Evolutionary conservation across 92 coral and sea anemone genomes (phyloP).

Genomic region (Virgularia gustaviana): DNA sequence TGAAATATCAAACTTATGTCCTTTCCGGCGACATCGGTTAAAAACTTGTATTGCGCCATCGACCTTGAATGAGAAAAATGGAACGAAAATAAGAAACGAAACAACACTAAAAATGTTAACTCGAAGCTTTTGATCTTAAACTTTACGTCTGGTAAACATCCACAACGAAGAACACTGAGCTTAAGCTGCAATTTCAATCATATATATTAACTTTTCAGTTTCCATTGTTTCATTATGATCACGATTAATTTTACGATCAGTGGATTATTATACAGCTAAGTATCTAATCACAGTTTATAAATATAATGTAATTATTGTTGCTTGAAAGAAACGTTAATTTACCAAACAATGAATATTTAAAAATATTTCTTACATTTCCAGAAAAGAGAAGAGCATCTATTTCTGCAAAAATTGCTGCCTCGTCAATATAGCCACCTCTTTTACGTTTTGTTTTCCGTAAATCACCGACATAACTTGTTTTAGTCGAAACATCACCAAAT

Average conservation of each 20-base stretch:
- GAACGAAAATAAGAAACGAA: too few species aligned
- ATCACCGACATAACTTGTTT: not conserved
- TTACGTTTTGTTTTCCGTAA: not conserved
- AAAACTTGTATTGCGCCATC: constrained; percentile 79
- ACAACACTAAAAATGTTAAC: not conserved
- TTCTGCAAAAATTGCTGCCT: constrained; percentile 64
- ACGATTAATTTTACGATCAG: too few species aligned
- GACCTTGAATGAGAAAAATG: constrained; percentile 54
- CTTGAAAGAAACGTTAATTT: too few species aligned
- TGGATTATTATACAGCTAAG: too few species aligned
- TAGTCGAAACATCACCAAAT: not conserved
- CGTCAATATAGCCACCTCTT: constrained; percentile 16
- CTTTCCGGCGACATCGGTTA: constrained; percentile 79
- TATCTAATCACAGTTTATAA: too few species aligned
- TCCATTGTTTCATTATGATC: too few species aligned
- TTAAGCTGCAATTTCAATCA: too few species aligned
- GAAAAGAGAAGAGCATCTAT: constrained; percentile 80
- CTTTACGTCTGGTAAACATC: too few species aligned
- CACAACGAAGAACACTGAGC: too few species aligned
- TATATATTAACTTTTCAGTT: too few species aligned
- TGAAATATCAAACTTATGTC: constrained; percentile 63
- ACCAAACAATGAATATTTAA: too few species aligned
- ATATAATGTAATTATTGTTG: too few species aligned
- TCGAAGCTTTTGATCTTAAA: not conserved
- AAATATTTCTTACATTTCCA: constrained; percentile 79